Percentiles rank a stretch among this genome's conserved stretches.
These are phyloP conservation scores for Chaenodraco wilsoni DNA, from an alignment of 2,797 vertebrate species.

Conservation along the genomic window DNA sequence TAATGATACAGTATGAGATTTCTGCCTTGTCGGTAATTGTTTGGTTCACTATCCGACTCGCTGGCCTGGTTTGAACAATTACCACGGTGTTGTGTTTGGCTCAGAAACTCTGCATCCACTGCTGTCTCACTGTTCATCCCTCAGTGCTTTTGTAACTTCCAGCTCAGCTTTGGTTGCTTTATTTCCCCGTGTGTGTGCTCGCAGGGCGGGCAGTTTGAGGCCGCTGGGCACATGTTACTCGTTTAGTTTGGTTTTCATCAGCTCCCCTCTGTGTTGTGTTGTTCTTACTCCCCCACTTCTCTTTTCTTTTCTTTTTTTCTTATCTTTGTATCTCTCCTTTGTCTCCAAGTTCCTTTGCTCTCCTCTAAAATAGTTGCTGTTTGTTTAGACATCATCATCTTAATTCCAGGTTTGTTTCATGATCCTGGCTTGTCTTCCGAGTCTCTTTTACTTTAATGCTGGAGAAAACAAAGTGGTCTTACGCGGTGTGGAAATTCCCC, in stretches of 20 bases:
- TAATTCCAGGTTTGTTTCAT: conserved; percentile 72
- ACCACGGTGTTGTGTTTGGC: conserved; percentile 35
- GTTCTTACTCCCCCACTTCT: conserved; percentile 68
- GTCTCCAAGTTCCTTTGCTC: conserved; percentile 55
- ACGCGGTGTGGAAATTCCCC: conserved; percentile 71
- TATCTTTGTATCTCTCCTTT: conserved; percentile 70
- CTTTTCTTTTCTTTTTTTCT: conserved; percentile 57
- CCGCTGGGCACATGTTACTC: conserved; percentile 74
- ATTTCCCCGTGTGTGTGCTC: conserved; percentile 37
- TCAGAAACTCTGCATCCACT: conserved; percentile 13
- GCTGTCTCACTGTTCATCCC: conserved; percentile 38
- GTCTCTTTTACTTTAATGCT: conserved; percentile 63
- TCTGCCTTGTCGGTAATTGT: neutral
- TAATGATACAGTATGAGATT: neutral
- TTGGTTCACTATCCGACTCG: conserved; percentile 16
- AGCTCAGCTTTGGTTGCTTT: conserved; percentile 51
- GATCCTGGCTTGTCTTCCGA: conserved; percentile 56
- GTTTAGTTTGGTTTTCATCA: conserved; percentile 80
- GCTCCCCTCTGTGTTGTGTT: conserved; percentile 71
- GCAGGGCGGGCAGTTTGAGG: conserved; percentile 57
- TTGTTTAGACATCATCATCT: conserved; percentile 71
- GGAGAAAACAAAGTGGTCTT: conserved; percentile 54
- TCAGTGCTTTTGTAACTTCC: conserved; percentile 50
- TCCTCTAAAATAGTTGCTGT: conserved; percentile 59
- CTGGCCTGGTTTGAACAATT: conserved; percentile 11